Evolutionary conservation across 1,140 invertebrate genomes (phyloP).

Genomic region (Drosophila arawakana): DNA sequence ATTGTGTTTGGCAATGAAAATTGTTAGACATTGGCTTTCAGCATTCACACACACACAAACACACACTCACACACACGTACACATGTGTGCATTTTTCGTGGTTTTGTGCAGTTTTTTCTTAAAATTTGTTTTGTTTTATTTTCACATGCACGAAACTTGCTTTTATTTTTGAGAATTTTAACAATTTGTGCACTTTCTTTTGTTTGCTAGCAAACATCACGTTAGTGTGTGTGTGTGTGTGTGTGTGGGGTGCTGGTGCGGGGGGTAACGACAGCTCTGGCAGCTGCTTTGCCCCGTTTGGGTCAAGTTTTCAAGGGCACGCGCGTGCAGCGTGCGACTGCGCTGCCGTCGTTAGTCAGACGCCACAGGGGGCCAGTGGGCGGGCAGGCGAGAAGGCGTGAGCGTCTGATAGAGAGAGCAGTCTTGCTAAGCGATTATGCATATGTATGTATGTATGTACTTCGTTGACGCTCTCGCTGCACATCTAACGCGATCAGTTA

Average conservation of each 20-base stretch:
- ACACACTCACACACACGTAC: too few species aligned
- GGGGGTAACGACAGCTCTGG: constrained; percentile 46
- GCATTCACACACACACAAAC: constrained; percentile 13
- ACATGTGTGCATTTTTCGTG: constrained; percentile 60
- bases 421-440: constrained; percentile 35
- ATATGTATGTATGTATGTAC: constrained; percentile 8
- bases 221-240: constrained; percentile 12
- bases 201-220: constrained; percentile 76
- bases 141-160: constrained; percentile 40
- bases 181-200: constrained; percentile 82
- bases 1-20: constrained; percentile 76
- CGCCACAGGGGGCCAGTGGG: not conserved
- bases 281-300: constrained; percentile 55
- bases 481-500: constrained; percentile 68
- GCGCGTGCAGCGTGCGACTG: constrained; percentile 59
- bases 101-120: constrained; percentile 37
- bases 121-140: constrained; percentile 31
- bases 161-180: constrained; percentile 64
- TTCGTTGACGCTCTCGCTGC: constrained; percentile 26
- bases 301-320: constrained; percentile 83
- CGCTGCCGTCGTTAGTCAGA: constrained; percentile 1
- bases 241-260: not conserved
- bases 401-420: not conserved
- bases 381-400: not conserved
- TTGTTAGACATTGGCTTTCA: constrained; percentile 54